These are phyloP conservation scores for Branchellion lobata DNA, from an alignment of 2,888 invertebrate genomes.

Conservation along the genomic window DNA sequence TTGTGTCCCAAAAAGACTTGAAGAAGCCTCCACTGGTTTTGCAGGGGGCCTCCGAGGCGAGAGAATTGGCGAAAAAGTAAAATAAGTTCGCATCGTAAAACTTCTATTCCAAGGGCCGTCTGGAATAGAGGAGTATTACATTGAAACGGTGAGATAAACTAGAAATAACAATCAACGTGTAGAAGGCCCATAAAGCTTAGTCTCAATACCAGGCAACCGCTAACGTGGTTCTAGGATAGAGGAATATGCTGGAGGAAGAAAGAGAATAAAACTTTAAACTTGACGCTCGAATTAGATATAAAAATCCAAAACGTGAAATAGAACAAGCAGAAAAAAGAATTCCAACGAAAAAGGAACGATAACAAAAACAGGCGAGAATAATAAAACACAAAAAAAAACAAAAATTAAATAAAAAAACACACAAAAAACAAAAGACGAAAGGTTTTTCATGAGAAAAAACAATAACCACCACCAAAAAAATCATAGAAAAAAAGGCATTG, in stretches of 20 bases:
- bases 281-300: too few species aligned
- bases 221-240: too few species aligned
- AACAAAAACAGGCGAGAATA: not conserved
- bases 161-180: not conserved
- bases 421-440: not conserved
- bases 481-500: not conserved
- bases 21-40: not conserved
- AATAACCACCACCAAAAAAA: too few species aligned
- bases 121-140: not conserved
- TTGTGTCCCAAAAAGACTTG: not conserved
- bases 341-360: not conserved
- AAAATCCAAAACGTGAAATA: too few species aligned
- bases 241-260: too few species aligned
- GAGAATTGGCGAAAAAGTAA: not conserved
- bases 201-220: not conserved
- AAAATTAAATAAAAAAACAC: not conserved
- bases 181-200: not conserved
- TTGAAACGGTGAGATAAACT: slow-evolving; percentile 4
- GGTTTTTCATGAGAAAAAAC: too few species aligned
- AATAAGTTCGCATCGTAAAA: not conserved
- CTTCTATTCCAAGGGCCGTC: not conserved
- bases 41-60: too few species aligned
- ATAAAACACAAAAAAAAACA: not conserved
- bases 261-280: too few species aligned
- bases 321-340: too few species aligned